A percentile compares a stretch with the other conserved stretches of the same genome.
These are phyloP conservation scores for Cryptus armator DNA, from an alignment of 2,888 invertebrate species.

Conservation along the genomic window DNA sequence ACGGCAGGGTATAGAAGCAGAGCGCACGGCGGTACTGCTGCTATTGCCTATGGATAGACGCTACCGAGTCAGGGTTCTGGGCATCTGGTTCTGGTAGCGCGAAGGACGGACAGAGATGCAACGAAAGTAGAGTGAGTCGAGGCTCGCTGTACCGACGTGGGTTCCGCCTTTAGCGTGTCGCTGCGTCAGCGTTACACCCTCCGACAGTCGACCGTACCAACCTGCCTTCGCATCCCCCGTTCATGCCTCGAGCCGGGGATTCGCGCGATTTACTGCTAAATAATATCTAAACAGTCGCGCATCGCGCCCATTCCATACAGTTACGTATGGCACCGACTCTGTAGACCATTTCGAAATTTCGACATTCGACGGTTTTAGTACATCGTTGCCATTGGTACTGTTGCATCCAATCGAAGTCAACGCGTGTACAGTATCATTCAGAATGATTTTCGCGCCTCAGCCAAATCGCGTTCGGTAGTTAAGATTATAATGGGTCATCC, in stretches of 20 bases:
- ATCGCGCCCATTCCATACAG: neutral
- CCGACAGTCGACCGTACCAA: slow-evolving; percentile 70
- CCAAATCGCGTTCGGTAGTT: neutral
- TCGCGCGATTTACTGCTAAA: slow-evolving; percentile 82
- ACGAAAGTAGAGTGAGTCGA: slow-evolving; percentile 70
- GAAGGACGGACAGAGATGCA: slow-evolving; percentile 55
- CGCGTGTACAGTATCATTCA: neutral
- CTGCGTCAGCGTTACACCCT: slow-evolving; percentile 82
- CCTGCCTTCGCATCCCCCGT: slow-evolving; percentile 62
- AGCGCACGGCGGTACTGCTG: slow-evolving; percentile 11
- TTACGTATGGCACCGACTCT: neutral
- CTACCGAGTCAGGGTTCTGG: slow-evolving; percentile 11
- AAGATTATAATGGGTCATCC: neutral
- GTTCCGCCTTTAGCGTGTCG: slow-evolving; percentile 84
- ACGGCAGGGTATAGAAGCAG: slow-evolving; percentile 48
- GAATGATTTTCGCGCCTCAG: neutral
- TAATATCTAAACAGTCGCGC: slow-evolving; percentile 81
- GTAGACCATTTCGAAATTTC: slow-evolving; percentile 7
- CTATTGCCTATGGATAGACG: slow-evolving; percentile 17
- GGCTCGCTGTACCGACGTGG: slow-evolving; percentile 70
- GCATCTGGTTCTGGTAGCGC: slow-evolving; percentile 41
- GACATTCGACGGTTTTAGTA: slow-evolving; percentile 23
- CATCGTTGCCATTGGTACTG: neutral
- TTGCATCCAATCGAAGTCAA: slow-evolving; percentile 19
- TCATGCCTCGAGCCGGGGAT: slow-evolving; percentile 42